phyloP scores from a whole-genome alignment of 2,797 vertebrate genomes.

The Sebastolobus alascanus region DNA sequence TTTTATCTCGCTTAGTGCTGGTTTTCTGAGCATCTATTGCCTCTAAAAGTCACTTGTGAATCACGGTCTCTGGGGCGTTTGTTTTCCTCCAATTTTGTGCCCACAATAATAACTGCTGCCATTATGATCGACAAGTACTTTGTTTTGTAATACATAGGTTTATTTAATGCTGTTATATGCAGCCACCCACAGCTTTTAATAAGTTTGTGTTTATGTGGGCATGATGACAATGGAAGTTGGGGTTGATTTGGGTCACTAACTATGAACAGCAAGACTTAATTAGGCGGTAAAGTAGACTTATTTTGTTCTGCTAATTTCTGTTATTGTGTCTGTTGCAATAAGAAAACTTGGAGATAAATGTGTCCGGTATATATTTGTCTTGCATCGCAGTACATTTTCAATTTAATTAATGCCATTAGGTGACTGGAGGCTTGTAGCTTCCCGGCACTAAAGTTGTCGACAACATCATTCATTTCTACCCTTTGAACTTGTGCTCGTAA shows the following conservation, averaged over 20 bases:
- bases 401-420: neutral
- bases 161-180: constrained; percentile 17
- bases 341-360: neutral
- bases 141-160: constrained; percentile 43
- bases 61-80: constrained; percentile 35
- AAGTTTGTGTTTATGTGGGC: neutral
- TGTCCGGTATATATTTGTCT: neutral
- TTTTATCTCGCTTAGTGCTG: neutral
- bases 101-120: constrained; percentile 38
- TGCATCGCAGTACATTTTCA: neutral
- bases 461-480: neutral
- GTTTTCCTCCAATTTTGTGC: constrained; percentile 28
- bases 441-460: neutral
- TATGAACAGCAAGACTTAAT: neutral
- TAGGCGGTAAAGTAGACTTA: too few relatives aligned
- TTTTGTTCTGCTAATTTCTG: neutral
- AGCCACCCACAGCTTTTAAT: constrained; percentile 36
- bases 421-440: neutral
- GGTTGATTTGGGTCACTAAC: neutral
- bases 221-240: neutral
- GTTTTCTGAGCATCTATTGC: constrained; percentile 6
- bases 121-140: constrained; percentile 54
- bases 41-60: constrained; percentile 40
- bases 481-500: neutral
- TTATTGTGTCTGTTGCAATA: neutral